Evolutionary conservation across 2,888 invertebrate genomes (phyloP).

Genomic region (Pyrgus malvae): DNA sequence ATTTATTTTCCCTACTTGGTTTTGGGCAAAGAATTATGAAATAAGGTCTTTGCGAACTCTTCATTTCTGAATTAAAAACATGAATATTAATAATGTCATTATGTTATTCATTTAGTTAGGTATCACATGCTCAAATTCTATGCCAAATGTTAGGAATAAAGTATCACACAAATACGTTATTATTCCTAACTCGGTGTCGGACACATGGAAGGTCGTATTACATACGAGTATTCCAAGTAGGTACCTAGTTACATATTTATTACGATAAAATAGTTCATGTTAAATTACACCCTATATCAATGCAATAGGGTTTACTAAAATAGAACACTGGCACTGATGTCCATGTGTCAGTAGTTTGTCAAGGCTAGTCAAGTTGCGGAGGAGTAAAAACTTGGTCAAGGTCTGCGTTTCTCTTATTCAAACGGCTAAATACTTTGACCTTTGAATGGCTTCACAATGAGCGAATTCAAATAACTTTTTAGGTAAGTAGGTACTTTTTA

Average conservation of each 20-base stretch:
- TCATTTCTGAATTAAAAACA: too few species aligned
- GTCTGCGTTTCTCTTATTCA: conserved; percentile 36
- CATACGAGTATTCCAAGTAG: background rate
- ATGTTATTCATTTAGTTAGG: too few species aligned
- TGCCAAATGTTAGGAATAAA: background rate
- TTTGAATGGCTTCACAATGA: conserved; percentile 8
- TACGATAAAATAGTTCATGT: conserved; percentile 2
- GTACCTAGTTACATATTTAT: background rate
- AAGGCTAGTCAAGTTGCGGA: conserved; percentile 54
- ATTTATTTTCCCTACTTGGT: too few species aligned
- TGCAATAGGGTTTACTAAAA: conserved; percentile 22
- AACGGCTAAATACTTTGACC: conserved; percentile 24
- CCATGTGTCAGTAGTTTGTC: conserved; percentile 53
- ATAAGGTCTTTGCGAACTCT: too few species aligned
- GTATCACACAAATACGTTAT: background rate
- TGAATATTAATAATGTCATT: too few species aligned
- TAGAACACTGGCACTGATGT: conserved; percentile 40
- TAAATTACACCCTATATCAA: conserved; percentile 32
- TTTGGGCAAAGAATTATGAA: too few species aligned
- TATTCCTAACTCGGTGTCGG: conserved; percentile 1
- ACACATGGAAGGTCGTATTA: conserved; percentile 5
- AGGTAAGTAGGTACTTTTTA: background rate
- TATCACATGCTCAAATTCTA: too few species aligned
- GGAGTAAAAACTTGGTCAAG: conserved; percentile 64
- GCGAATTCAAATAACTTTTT: background rate